These are phyloP conservation scores for Syrmaticus mikado DNA, from an alignment of 2,113 vertebrate species.

Conservation along the genomic window DNA sequence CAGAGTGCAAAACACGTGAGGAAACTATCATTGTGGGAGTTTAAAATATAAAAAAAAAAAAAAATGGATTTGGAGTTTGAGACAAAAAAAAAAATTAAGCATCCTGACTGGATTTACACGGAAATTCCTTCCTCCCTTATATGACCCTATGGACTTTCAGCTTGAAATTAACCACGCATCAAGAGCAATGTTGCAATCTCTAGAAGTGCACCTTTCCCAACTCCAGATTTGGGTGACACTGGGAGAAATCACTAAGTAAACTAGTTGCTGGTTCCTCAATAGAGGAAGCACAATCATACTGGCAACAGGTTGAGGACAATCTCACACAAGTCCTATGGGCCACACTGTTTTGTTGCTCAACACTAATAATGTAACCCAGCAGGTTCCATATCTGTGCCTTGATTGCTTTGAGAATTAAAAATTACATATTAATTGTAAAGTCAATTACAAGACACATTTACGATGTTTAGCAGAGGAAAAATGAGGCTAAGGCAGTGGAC, in stretches of 20 bases:
- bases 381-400: background rate
- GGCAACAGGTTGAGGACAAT: background rate
- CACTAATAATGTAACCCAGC: background rate
- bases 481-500: background rate
- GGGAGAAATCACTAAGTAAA: background rate
- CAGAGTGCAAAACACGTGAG: background rate
- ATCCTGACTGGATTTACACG: accelerated
- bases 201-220: background rate
- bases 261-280: background rate
- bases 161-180: background rate
- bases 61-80: background rate
- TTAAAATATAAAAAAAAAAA: background rate
- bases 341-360: background rate
- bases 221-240: background rate
- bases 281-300: background rate
- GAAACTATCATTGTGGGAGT: background rate
- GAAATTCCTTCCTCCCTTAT: background rate
- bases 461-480: background rate
- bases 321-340: accelerated
- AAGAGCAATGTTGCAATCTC: background rate
- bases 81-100: background rate
- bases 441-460: background rate
- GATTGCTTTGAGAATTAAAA: background rate
- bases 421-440: background rate
- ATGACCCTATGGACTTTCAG: background rate